Evolutionary conservation across 2,113 vertebrate species (phyloP), one percentile per base, ranked within the genome.

Genomic region (Gasterosteus aculeatus): DNA sequence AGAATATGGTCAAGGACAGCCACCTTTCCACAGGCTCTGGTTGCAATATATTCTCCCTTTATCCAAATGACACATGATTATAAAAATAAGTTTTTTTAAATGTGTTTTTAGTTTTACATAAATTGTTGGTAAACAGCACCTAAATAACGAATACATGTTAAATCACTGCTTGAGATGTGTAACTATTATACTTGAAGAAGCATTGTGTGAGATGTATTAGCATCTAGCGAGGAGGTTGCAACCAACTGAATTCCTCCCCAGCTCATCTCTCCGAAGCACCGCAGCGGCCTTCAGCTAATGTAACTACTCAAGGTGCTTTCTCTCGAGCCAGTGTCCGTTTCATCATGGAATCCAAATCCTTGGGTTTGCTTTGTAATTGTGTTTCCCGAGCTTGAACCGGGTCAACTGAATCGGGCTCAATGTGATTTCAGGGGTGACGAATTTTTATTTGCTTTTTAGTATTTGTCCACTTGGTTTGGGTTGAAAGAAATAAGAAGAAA

Each of bases 401-500:
- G 67, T 72, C 61, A 47, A 39, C 10, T 71, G 51, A 33, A 63
- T 4, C 42, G 11, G 8, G 49, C 31, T 53, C 42, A 47, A 10
- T 38, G 46, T 58, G 46, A 58, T 15, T 16, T 63, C 57, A 16
- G 54, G n/a, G 2, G 26, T 39, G 64, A 65, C 16, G 42, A 14
- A 49, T 65, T 22, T 46, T 64, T 51, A 53, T 70, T 51, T 53
- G 64, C 69, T 73, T 70, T 73, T 15, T 49, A 72, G 59, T 61
- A 35, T 51, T 51, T 47, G 42, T 33, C 44, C 26, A 68, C 84
- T 56, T 67, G 69, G 76, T 62, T 66, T 47, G 51, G 44, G 72
- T 77, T 78, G 58, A 63, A 15, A 57, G 29, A 51, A 54, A 79
- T 77, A 57, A 69, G 49, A 59, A 39, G 22, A 42, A 57, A 62